A percentile compares a stretch with the other conserved stretches of the same genome.
These are phyloP conservation scores for Atlantisia rogersi DNA, from an alignment of 2,113 vertebrate species.

Conservation along the genomic window DNA sequence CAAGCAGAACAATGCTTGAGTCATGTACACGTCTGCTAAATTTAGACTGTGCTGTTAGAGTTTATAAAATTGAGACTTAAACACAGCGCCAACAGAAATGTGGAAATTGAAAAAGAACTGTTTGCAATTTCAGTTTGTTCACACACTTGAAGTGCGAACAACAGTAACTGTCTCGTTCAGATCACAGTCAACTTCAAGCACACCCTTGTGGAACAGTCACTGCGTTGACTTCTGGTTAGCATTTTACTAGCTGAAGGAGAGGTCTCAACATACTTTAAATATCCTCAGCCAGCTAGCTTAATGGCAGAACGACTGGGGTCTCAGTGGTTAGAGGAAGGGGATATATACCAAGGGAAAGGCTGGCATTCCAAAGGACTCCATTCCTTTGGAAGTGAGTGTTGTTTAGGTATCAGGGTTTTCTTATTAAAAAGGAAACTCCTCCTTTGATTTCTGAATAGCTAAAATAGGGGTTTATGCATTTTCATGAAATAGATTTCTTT, in stretches of 20 bases:
- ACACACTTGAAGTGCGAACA: neutral
- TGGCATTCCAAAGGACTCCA: neutral
- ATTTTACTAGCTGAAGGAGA: neutral
- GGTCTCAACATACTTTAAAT: neutral
- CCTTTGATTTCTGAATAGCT: neutral
- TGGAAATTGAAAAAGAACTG: accelerated
- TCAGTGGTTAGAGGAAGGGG: neutral
- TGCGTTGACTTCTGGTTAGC: neutral
- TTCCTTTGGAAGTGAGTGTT: neutral
- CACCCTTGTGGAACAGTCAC: neutral
- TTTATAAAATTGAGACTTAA: neutral
- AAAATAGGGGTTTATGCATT: neutral
- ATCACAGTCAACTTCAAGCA: neutral
- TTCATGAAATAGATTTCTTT: neutral
- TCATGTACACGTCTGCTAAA: neutral
- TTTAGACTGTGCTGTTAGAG: neutral
- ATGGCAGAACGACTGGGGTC: neutral
- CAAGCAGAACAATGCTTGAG: neutral
- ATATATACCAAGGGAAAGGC: accelerated
- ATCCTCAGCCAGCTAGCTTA: neutral
- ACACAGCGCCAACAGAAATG: neutral
- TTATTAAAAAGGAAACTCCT: neutral
- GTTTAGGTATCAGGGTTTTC: neutral
- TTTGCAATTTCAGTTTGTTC: neutral
- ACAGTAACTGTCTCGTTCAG: neutral